These are phyloP conservation scores for Hemibates koningsi DNA, from an alignment of 2,113 vertebrate genomes.

Conservation along the genomic window DNA sequence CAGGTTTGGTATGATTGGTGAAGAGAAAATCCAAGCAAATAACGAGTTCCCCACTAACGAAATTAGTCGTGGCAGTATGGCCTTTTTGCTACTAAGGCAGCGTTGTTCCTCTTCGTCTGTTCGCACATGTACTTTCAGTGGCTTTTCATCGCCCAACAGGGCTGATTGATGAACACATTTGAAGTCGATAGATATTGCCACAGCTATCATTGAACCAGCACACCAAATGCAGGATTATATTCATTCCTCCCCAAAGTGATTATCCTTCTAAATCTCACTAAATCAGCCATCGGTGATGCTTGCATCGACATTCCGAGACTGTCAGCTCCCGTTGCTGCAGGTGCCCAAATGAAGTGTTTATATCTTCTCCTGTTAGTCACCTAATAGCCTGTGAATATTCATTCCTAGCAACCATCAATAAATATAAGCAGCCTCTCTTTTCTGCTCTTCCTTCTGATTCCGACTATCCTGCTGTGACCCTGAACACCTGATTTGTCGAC, in stretches of 20 bases:
- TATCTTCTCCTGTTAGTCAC: background rate
- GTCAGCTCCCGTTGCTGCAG: background rate
- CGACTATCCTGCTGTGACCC: background rate
- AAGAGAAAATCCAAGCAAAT: background rate
- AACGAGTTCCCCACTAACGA: background rate
- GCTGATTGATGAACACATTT: background rate
- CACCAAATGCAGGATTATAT: background rate
- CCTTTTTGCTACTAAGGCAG: background rate
- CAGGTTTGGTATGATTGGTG: background rate
- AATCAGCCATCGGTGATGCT: background rate
- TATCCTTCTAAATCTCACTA: background rate
- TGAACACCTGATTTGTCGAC: background rate
- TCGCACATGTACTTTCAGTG: fast-evolving
- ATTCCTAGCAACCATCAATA: background rate
- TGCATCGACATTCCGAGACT: fast-evolving
- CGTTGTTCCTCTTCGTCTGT: background rate
- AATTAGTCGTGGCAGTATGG: background rate
- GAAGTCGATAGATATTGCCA: fast-evolving
- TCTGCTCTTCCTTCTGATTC: background rate
- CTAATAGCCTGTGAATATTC: background rate
- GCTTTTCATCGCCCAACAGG: background rate
- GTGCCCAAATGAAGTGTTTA: background rate
- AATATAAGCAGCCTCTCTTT: background rate
- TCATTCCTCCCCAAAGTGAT: background rate
- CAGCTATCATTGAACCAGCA: background rate